phyloP scores from a whole-genome alignment of 2,113 vertebrate species.

The Xiphophorus maculatus region DNA sequence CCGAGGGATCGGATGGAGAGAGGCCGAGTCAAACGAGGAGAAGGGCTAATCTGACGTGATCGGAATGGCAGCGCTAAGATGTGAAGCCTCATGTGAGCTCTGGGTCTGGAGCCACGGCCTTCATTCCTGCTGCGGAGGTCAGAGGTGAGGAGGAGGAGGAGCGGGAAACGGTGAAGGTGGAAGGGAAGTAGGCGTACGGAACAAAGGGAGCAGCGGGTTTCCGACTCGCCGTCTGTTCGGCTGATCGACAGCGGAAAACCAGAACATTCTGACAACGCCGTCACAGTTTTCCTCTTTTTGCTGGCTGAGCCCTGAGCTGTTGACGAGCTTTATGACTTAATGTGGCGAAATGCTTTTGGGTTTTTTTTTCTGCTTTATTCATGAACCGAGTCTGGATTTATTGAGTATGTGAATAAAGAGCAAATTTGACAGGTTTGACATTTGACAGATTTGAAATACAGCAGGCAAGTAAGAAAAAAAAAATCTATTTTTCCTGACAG shows the following conservation, averaged over 20 bases:
- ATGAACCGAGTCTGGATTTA: conserved; percentile 8
- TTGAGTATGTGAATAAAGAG: not conserved
- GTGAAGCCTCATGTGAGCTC: conserved; percentile 27
- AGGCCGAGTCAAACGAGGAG: conserved; percentile 24
- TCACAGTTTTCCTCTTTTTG: conserved; percentile 3
- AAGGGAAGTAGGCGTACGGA: not conserved
- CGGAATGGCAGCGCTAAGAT: conserved; percentile 17
- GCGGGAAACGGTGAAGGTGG: conserved; percentile 9
- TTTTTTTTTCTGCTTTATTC: not conserved
- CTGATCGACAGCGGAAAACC: not conserved
- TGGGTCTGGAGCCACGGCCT: not conserved
- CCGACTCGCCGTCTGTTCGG: not conserved
- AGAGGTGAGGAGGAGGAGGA: conserved; percentile 13
- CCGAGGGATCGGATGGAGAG: not conserved
- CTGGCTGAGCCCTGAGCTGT: not conserved
- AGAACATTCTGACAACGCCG: not conserved
- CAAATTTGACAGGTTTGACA: not conserved
- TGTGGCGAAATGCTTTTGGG: not conserved
- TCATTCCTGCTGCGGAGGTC: conserved; percentile 2
- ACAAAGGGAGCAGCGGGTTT: not conserved
- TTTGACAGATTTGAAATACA: not conserved
- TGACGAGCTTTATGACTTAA: not conserved
- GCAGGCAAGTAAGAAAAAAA: not conserved
- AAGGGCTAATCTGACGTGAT: conserved; percentile 51
- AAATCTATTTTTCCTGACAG: not conserved